Conservation (phyloP, 2,113 vertebrate genomes). For the Lanius ludovicianus region DNA sequence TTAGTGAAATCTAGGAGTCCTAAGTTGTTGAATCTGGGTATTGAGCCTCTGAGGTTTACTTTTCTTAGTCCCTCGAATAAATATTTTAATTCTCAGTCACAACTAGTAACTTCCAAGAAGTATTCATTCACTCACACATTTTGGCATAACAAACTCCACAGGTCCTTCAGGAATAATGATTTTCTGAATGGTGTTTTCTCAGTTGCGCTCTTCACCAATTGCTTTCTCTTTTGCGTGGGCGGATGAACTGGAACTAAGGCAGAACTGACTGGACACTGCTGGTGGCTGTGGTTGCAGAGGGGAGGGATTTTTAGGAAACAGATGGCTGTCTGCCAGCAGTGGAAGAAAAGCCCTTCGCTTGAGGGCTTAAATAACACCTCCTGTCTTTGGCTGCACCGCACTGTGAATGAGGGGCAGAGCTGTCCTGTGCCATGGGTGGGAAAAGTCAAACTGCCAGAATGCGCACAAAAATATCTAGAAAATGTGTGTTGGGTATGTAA, state of each 20-base stretch:
- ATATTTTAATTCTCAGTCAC: background rate
- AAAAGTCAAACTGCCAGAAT: background rate
- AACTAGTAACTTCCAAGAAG: background rate
- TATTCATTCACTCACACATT: background rate
- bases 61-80: background rate
- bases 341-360: background rate
- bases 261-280: background rate
- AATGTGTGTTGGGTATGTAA: background rate
- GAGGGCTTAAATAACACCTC: background rate
- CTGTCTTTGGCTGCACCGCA: background rate
- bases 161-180: background rate
- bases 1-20: background rate
- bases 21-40: background rate
- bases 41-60: background rate
- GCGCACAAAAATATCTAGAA: background rate
- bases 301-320: background rate
- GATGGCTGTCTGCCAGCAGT: background rate
- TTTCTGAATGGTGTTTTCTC: slow-evolving; percentile 7
- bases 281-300: background rate
- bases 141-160: background rate
- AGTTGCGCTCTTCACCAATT: background rate
- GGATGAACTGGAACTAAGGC: slow-evolving; percentile 19
- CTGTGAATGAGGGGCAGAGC: background rate
- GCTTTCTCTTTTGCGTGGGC: background rate
- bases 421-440: background rate